Evolutionary conservation across 2,113 vertebrate genomes (phyloP), one percentile per base, ranked within the genome.

Genomic region (Solea senegalensis): DNA sequence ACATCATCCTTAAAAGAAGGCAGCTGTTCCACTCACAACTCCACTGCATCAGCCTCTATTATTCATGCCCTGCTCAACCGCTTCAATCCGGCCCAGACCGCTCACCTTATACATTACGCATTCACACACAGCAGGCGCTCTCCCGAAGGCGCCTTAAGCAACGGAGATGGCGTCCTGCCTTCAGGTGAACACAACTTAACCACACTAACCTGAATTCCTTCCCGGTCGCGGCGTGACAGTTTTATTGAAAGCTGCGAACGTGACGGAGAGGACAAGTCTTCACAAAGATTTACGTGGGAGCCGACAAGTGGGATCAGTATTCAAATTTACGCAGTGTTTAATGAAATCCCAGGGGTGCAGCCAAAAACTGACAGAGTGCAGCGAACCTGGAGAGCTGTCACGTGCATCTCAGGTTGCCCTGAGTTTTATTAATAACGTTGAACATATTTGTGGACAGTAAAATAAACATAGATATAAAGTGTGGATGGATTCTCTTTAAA

Each of bases 61-160:
- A 86, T 89, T 90, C 69, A 89, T 89, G 72, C 15, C 9, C 67
- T 46, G 40, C 84, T 78, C 84, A 54, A 65, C 77, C 34, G 44
- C 86, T 74, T 86, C 81, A 78, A 70, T 85, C 88, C 81, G 13
- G 79, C 65, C 21, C 61, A 13, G 72, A 73, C 76, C 9, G 63
- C 81, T 91, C 88, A 73, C 63, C 83, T 89, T 85, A 76, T 86
- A 69, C 40, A 54, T 67, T 80, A 83, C 51, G 4, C 81, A 77
- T 83, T 83, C 85, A 86, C 78, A 87, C 71, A 7, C 51, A 21
- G 21, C 21, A 21, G 21, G 68, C 28, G 48, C 57, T 65, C 55
- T 67, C 64, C 72, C 46, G 40, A 80, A 57, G 53, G 49, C 65
- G n/a, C 65, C n/a, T 9, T 40, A 44, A 28, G 65, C 40, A 59